These are phyloP conservation scores for Catajapyx aquilonaris DNA, from an alignment of 1,140 invertebrate genomes.

Conservation along the genomic window DNA sequence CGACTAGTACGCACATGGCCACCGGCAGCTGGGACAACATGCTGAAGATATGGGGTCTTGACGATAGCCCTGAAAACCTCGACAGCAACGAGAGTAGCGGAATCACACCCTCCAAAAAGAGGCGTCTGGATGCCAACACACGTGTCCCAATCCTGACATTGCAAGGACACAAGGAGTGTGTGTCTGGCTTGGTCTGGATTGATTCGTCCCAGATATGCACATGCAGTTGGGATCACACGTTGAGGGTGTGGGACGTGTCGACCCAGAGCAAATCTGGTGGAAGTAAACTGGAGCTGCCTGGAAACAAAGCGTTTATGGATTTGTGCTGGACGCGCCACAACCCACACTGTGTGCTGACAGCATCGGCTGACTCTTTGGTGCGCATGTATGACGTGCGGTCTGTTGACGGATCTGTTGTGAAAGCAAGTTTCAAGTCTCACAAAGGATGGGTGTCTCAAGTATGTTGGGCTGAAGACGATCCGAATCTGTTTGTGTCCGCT, in stretches of 20 bases:
- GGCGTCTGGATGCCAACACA: not conserved
- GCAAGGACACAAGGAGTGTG: slow-evolving; percentile 75
- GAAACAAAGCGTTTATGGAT: slow-evolving; percentile 80
- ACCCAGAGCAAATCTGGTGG: slow-evolving; percentile 61
- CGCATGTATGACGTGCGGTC: slow-evolving; percentile 8
- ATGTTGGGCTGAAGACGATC: slow-evolving; percentile 64
- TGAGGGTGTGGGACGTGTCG: slow-evolving; percentile 87
- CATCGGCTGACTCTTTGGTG: not conserved
- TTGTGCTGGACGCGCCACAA: not conserved
- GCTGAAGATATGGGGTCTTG: slow-evolving; percentile 35
- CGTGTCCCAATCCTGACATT: slow-evolving; percentile 36
- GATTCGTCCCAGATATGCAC: slow-evolving; percentile 51
- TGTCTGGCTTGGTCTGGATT: slow-evolving; percentile 68
- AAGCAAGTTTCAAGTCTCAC: slow-evolving; percentile 73
- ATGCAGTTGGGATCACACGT: slow-evolving; percentile 83
- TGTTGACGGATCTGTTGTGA: slow-evolving; percentile 66
- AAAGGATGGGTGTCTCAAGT: slow-evolving; percentile 77
- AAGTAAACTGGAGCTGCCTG: slow-evolving; percentile 56
- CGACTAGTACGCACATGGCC: slow-evolving; percentile 42
- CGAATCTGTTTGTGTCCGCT: slow-evolving; percentile 79
- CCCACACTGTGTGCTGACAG: too few relatives aligned
- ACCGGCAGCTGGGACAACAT: slow-evolving; percentile 75
- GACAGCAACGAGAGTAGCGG: slow-evolving; percentile 6
- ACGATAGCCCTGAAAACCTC: slow-evolving; percentile 4
- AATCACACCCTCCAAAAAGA: not conserved